Evolutionary conservation across 2,797 vertebrate genomes (phyloP).

Genomic region (Cryptoblepharus egeriae): DNA sequence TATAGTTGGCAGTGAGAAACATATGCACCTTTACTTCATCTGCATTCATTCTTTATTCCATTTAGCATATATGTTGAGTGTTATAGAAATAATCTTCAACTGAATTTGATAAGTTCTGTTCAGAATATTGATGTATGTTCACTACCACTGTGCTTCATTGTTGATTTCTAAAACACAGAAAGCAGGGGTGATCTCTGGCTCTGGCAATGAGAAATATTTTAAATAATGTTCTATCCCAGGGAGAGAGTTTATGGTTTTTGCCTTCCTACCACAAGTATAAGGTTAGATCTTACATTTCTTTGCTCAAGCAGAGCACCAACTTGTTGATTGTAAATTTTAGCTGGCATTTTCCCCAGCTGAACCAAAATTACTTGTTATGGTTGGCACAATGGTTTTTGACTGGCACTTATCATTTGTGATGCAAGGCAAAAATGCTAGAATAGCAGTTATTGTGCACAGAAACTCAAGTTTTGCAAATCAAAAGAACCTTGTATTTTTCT

Average conservation of each 20-base stretch:
- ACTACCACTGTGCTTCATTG: too few species aligned
- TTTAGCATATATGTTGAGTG: neutral
- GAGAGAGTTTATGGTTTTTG: slow-evolving; percentile 6
- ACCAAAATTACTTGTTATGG: neutral
- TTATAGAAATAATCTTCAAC: neutral
- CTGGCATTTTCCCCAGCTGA: neutral
- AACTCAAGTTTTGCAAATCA: neutral
- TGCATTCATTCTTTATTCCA: neutral
- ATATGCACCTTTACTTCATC: neutral
- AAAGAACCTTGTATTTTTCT: neutral
- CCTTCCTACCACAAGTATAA: slow-evolving; percentile 29
- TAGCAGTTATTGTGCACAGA: neutral
- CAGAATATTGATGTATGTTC: neutral
- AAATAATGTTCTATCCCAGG: neutral
- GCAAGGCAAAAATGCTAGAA: neutral
- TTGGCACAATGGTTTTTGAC: neutral
- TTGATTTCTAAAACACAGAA: neutral
- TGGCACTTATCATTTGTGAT: neutral
- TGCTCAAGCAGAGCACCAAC: neutral
- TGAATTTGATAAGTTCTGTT: neutral
- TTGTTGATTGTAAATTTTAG: neutral
- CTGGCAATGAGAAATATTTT: slow-evolving; percentile 2
- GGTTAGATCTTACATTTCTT: slow-evolving; percentile 1
- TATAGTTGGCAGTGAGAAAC: too few species aligned
- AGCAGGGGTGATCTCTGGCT: neutral